Base-by-base conservation (phyloP, 2,888 invertebrate genomes). In the Copidosoma aretas region DNA sequence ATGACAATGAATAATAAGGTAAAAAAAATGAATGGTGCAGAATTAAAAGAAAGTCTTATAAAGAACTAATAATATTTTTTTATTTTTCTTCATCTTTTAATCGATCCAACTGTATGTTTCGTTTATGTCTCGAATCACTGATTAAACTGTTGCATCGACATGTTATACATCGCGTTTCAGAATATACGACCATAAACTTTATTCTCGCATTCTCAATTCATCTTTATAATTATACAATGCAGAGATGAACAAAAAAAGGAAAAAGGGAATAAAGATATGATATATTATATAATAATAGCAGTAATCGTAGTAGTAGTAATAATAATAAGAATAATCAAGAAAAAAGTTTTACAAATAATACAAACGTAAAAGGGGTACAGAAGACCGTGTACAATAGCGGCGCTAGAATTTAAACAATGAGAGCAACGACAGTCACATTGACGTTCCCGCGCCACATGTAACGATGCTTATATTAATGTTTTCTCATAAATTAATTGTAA, bases 311-410 rank as follows among this genome's bases (percentile, higher is more conserved):
- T n/a, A n/a, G n/a, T 32, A 32, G 32, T 32, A 32, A 32, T 5
- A 5, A 32, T 32, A 5, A 32, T 32, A 32, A 32, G 32, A 32
- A 32, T 5, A 8, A 32, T 32, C 4, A 32, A 32, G 8, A 52
- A 21, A 19, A 19, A 3, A n/a, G 17, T 52, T 22, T 52, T 59
- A 57, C 21, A 58, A 46, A 71, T 71, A 67, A 71, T 73, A 75
- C 71, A 73, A 76, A 76, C 72, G 71, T 72, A 74, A 73, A 32
- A 32, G 3, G 32, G 32, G 8, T 65, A 22, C 12, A 74, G 73
- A 73, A 71, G 73, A 60, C 69, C 75, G 75, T 73, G 71, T 72
- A 73, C 72, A 73, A 71, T 74, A 73, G 68, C 73, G 72, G 72
- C 71, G 69, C 60, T 43, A 71, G 62, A 63, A 58, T 46, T 32